These are phyloP conservation scores for Narcine bancroftii DNA, from an alignment of 2,113 vertebrate species.

Conservation along the genomic window DNA sequence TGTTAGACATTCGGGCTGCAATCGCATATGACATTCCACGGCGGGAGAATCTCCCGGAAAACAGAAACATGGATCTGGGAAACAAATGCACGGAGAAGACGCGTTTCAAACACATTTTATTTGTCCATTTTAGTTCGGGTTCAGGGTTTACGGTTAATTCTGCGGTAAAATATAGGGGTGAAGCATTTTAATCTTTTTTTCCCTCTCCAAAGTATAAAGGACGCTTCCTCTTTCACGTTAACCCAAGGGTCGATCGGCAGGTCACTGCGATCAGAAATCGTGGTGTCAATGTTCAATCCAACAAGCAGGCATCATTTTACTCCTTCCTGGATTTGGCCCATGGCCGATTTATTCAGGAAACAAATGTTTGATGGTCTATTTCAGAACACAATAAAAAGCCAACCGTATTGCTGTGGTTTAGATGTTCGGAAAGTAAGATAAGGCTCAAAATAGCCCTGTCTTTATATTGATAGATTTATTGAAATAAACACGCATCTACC, in stretches of 20 bases:
- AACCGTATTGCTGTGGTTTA: no score
- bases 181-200: not conserved
- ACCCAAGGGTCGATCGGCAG: not conserved
- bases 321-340: no score
- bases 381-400: no score
- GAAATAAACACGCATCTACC: no score
- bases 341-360: no score
- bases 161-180: not conserved
- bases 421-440: no score
- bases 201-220: not conserved
- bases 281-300: no score
- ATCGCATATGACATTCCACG: not conserved
- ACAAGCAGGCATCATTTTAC: no score
- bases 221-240: not conserved
- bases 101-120: not conserved
- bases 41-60: not conserved
- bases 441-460: no score
- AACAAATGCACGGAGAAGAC: not conserved
- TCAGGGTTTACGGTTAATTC: not conserved
- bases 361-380: no score
- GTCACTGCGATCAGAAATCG: not conserved
- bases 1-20: not conserved
- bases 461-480: no score
- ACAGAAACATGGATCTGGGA: not conserved
- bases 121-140: not conserved